A percentile compares a stretch with the other conserved stretches of the same genome.
Evolutionary conservation across 2,797 vertebrate genomes (phyloP).

Genomic region (Sebastes variabilis): DNA sequence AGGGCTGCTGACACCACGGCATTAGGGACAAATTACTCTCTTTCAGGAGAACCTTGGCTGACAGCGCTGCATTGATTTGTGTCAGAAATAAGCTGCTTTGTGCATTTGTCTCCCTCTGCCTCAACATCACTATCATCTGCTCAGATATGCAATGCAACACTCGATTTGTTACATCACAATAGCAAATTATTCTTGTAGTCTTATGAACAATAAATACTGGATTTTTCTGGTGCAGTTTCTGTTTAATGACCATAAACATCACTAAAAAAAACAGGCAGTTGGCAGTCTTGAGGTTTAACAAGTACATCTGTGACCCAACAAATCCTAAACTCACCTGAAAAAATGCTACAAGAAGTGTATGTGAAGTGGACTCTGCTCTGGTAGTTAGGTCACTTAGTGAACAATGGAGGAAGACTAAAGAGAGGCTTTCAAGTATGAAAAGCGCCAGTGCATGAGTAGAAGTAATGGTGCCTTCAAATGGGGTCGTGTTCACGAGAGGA

Average conservation of each 20-base stretch:
- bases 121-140: slow-evolving; percentile 7
- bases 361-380: not conserved
- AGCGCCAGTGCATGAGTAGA: not conserved
- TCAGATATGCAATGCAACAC: not conserved
- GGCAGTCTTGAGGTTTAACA: not conserved
- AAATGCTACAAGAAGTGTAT: not conserved
- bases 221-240: not conserved
- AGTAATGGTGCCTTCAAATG: too few relatives aligned
- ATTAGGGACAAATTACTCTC: slow-evolving; percentile 22
- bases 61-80: slow-evolving; percentile 52
- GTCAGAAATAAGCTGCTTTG: slow-evolving; percentile 43
- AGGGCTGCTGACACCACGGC: slow-evolving; percentile 1
- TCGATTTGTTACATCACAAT: not conserved
- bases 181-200: not conserved
- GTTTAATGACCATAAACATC: not conserved
- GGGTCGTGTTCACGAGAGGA: too few relatives aligned
- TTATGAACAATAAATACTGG: not conserved
- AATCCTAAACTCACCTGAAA: not conserved
- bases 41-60: not conserved
- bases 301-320: not conserved
- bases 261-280: not conserved
- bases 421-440: not conserved
- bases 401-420: not conserved
- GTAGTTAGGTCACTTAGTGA: not conserved
- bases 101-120: slow-evolving; percentile 5